Evolutionary conservation across 1,140 invertebrate genomes (phyloP).

Genomic region (Maniola jurtina): DNA sequence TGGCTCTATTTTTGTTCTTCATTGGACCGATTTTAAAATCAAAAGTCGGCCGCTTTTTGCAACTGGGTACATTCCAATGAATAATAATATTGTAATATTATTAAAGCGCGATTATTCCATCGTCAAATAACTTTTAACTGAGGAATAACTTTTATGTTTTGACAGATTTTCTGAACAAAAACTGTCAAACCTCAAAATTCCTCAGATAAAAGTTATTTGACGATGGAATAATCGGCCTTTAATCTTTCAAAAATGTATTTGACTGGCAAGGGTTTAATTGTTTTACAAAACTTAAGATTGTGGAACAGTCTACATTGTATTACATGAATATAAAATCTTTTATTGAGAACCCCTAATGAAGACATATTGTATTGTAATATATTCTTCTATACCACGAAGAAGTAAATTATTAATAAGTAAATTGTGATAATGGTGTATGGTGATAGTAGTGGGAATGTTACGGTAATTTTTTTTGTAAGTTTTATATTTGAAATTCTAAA

Average conservation of each 20-base stretch:
- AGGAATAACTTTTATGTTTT: too few relatives aligned
- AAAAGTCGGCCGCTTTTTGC: background rate
- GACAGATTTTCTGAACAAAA: too few relatives aligned
- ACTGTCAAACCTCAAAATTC: too few relatives aligned
- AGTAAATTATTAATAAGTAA: slow-evolving; percentile 13
- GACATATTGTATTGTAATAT: background rate
- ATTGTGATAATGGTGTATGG: slow-evolving; percentile 63
- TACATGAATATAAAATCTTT: too few relatives aligned
- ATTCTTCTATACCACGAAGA: slow-evolving; percentile 2
- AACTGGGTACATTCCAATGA: slow-evolving; percentile 1
- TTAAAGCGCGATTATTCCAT: too few relatives aligned
- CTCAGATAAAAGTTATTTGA: too few relatives aligned
- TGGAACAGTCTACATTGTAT: too few relatives aligned
- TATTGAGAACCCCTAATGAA: background rate
- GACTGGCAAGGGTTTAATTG: too few relatives aligned
- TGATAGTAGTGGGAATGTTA: slow-evolving; percentile 52
- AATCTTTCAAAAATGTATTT: too few relatives aligned
- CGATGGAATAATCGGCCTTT: too few relatives aligned
- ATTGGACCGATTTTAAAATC: background rate
- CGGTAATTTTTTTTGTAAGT: slow-evolving; percentile 32
- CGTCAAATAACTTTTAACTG: too few relatives aligned
- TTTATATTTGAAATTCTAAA: slow-evolving; percentile 31
- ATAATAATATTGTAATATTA: background rate
- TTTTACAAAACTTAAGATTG: too few relatives aligned
- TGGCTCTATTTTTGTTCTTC: background rate